Conservation (phyloP, 2,888 invertebrate species). For the Andrena flavipes region DNA sequence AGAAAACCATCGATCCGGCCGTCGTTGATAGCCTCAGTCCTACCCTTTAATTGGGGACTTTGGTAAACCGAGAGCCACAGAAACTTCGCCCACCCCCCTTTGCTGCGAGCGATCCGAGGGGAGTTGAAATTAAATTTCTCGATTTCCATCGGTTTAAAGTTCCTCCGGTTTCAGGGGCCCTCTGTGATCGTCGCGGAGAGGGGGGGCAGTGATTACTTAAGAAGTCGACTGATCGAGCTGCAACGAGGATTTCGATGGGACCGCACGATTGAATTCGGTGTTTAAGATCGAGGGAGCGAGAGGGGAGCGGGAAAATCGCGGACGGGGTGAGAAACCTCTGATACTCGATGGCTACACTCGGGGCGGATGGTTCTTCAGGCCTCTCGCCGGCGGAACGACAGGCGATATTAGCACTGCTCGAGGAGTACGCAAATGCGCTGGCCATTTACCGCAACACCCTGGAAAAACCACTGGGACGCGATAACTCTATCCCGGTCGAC, state of each 20-base stretch:
- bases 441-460: conserved; percentile 77
- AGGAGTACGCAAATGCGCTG: conserved; percentile 77
- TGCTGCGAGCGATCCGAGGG: too few relatives aligned
- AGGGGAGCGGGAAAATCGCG: background rate
- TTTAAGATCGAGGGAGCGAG: conserved; percentile 10
- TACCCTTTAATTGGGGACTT: background rate
- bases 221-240: conserved; percentile 8
- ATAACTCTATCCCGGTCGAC: conserved; percentile 24
- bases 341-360: conserved; percentile 44
- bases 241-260: background rate
- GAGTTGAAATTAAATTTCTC: background rate
- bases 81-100: background rate
- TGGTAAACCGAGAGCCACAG: background rate
- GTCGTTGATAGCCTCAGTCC: too few relatives aligned
- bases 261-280: conserved; percentile 13
- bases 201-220: background rate
- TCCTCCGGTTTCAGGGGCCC: background rate
- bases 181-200: background rate
- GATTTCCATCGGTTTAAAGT: background rate
- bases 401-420: conserved; percentile 72
- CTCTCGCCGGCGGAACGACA: conserved; percentile 59
- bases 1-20: too few relatives aligned
- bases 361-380: conserved; percentile 32
- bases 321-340: conserved; percentile 7
- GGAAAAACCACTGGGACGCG: conserved; percentile 66